phyloP scores from a whole-genome alignment of 1,140 invertebrate genomes.

The Aleiodes sp. region DNA sequence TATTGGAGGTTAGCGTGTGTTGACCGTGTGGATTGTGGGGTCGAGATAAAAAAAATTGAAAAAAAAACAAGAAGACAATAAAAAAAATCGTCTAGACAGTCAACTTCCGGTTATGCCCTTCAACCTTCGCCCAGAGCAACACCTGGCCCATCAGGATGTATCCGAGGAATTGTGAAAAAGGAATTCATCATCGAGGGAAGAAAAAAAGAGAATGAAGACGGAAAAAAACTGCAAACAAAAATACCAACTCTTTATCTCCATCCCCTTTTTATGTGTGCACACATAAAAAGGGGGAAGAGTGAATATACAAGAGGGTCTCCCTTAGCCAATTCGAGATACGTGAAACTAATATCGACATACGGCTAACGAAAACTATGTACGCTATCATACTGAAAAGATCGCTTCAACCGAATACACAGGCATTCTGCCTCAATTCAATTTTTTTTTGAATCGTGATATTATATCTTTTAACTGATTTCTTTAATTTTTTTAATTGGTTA shows the following conservation, averaged over 20 bases:
- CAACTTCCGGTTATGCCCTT: constrained; percentile 53
- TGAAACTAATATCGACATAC: constrained; percentile 3
- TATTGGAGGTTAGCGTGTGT: constrained; percentile 4
- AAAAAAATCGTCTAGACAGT: constrained; percentile 58
- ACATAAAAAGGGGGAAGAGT: background rate
- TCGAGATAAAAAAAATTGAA: constrained; percentile 27
- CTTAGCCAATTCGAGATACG: constrained; percentile 8
- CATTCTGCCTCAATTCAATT: background rate
- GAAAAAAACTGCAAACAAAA: background rate
- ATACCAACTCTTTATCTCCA: constrained; percentile 3
- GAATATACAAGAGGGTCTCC: background rate
- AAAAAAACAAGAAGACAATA: no score
- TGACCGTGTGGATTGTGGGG: constrained; percentile 14
- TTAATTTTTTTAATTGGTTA: background rate
- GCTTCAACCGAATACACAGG: background rate
- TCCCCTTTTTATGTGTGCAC: constrained; percentile 6
- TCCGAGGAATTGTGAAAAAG: constrained; percentile 42
- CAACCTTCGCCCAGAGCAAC: constrained; percentile 45
- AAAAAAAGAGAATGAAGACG: background rate
- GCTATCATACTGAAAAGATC: background rate
- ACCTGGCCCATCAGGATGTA: constrained; percentile 51
- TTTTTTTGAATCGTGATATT: no score
- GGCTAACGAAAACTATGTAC: background rate
- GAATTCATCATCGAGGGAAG: constrained; percentile 31
- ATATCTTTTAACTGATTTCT: no score